These are phyloP conservation scores for Artibeus jamaicensis DNA, from an alignment of 2,797 vertebrate genomes.

Conservation along the genomic window DNA sequence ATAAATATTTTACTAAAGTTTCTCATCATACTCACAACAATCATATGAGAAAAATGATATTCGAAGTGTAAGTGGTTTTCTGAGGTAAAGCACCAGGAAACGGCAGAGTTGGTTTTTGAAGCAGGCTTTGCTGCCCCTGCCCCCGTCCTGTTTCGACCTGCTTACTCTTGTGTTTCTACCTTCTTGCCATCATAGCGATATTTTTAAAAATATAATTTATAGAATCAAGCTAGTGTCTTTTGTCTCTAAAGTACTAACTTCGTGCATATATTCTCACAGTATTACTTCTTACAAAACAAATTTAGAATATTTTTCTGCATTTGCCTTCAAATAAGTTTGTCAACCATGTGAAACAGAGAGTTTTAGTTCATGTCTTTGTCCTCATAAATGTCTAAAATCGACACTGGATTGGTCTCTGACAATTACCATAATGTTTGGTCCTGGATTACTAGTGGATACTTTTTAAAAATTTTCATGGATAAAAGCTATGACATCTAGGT, in stretches of 20 bases:
- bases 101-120: background rate
- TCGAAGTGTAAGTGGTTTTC: background rate
- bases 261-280: background rate
- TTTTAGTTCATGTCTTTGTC: background rate
- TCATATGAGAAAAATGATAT: background rate
- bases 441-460: background rate
- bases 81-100: background rate
- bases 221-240: background rate
- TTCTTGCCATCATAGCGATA: background rate
- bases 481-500: background rate
- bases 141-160: background rate
- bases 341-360: background rate
- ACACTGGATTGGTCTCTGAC: background rate
- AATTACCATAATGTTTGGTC: background rate
- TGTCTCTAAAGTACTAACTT: background rate
- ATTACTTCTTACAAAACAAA: background rate
- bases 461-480: slow-evolving; percentile 17
- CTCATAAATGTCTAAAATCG: background rate
- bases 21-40: background rate
- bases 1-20: background rate
- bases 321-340: background rate
- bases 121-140: background rate
- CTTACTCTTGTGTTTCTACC: background rate
- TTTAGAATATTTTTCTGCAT: background rate
- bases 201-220: background rate